A percentile compares a stretch with the other conserved stretches of the same genome.
Evolutionary conservation across 2,113 vertebrate species (phyloP).

Genomic region (Cyanoliseus patagonus): DNA sequence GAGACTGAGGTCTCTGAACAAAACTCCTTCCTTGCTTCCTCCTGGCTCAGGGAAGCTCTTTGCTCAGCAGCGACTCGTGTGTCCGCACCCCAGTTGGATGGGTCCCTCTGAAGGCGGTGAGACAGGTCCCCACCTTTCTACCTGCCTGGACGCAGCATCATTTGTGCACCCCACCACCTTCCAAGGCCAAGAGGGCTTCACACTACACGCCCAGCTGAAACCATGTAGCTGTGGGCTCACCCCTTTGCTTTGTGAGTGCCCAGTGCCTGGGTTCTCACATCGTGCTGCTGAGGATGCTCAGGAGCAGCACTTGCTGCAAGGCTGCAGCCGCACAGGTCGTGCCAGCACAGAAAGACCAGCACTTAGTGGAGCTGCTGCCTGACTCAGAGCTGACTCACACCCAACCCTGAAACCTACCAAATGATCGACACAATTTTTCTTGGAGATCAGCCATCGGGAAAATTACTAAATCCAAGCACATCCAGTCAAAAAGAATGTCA

Average conservation of each 20-base stretch:
- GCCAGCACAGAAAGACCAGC: not conserved
- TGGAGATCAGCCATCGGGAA: constrained; percentile 52
- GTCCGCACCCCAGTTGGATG: accelerated
- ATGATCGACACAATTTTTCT: constrained; percentile 51
- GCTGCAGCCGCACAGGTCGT: accelerated
- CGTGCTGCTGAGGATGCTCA: not conserved
- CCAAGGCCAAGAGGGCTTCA: accelerated
- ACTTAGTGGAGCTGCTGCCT: not conserved
- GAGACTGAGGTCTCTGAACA: not conserved
- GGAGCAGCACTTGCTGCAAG: not conserved
- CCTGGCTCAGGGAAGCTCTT: not conserved
- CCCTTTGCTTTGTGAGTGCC: not conserved
- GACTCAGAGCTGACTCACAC: constrained; percentile 65
- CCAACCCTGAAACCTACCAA: constrained; percentile 51
- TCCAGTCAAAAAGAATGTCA: constrained; percentile 31
- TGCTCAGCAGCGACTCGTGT: accelerated
- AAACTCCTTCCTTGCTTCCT: not conserved
- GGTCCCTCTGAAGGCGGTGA: accelerated
- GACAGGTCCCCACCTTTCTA: not conserved
- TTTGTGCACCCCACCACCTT: not conserved
- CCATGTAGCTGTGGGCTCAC: not conserved
- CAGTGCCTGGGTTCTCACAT: not conserved
- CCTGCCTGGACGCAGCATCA: not conserved
- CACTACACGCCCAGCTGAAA: not conserved
- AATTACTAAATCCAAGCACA: constrained; percentile 54